phyloP scores from a whole-genome alignment of 2,797 vertebrate species.

The Fratercula arctica region DNA sequence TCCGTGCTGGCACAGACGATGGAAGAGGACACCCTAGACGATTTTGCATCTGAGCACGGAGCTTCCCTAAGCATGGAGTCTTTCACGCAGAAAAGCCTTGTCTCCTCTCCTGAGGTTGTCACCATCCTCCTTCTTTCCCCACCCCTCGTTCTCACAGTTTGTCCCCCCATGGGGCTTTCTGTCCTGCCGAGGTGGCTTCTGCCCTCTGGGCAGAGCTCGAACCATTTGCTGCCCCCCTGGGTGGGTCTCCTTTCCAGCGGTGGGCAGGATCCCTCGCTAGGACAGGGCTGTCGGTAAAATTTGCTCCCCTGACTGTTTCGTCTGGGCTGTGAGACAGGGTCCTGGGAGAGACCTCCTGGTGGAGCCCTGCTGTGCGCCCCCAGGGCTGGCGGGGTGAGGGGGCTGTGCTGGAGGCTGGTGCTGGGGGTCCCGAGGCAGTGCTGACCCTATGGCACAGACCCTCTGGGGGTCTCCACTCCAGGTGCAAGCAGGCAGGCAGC shows the following conservation, averaged over 20 bases:
- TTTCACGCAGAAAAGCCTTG: constrained; percentile 94
- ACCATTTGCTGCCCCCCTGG: not conserved
- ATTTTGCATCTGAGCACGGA: constrained; percentile 85
- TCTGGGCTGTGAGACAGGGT: not conserved
- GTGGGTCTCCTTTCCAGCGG: not conserved
- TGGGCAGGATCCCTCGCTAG: not conserved
- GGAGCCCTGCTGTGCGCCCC: not conserved
- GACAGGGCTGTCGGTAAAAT: not conserved
- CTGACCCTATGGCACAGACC: not conserved
- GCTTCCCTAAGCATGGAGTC: constrained; percentile 87
- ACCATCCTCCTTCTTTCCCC: constrained; percentile 1
- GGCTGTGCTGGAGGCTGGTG: not conserved
- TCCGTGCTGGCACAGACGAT: constrained; percentile 81
- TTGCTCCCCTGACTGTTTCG: not conserved
- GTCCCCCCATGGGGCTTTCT: not conserved
- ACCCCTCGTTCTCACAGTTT: not conserved
- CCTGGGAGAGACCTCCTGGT: not conserved
- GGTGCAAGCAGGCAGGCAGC: not conserved
- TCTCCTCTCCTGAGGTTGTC: constrained; percentile 95
- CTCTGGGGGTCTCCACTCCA: not conserved
- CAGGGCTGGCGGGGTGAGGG: not conserved
- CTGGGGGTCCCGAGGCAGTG: not conserved
- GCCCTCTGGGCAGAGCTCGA: not conserved
- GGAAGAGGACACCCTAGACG: constrained; percentile 83
- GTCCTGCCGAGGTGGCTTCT: not conserved